Conservation (phyloP, 2,888 invertebrate species). For the Galerucella pusilla region DNA sequence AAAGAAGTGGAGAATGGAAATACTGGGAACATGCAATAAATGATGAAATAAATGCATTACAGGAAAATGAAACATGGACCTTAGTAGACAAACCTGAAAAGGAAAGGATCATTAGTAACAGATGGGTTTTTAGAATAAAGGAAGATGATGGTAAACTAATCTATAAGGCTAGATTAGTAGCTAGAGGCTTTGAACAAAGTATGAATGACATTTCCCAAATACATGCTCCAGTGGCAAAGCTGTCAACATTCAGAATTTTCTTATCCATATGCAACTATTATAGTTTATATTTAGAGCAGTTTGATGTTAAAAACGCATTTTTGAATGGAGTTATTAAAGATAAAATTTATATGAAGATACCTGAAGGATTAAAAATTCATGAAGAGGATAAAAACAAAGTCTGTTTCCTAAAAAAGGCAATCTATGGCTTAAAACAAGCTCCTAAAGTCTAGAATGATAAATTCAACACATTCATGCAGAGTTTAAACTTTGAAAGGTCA, state of each 20-base stretch:
- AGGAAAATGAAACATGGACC: constrained; percentile 35
- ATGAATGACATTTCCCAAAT: constrained; percentile 10
- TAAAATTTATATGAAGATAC: constrained; percentile 26
- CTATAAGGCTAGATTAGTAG: constrained; percentile 40
- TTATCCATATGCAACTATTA: constrained; percentile 24
- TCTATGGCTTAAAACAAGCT: constrained; percentile 34
- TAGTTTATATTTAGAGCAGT: constrained; percentile 28
- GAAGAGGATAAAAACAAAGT: constrained; percentile 31
- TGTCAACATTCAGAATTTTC: constrained; percentile 34
- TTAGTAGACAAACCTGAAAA: constrained; percentile 28
- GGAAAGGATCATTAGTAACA: constrained; percentile 33
- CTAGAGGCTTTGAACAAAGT: constrained; percentile 37
- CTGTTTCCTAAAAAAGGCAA: constrained; percentile 28
- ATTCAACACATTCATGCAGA: not conserved
- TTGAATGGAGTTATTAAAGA: constrained; percentile 29
- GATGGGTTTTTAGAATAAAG: constrained; percentile 37
- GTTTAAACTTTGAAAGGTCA: no score
- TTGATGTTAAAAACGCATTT: constrained; percentile 35
- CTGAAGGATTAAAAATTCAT: constrained; percentile 22
- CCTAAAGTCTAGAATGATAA: constrained; percentile 35
- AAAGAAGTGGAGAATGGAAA: constrained; percentile 25
- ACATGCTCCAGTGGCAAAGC: constrained; percentile 27
- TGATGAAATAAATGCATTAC: constrained; percentile 35
- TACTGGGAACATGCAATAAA: constrained; percentile 35
- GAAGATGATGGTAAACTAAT: constrained; percentile 28